Base-by-base conservation (phyloP, 2,888 invertebrate species). In the Drosophila koepferae region DNA sequence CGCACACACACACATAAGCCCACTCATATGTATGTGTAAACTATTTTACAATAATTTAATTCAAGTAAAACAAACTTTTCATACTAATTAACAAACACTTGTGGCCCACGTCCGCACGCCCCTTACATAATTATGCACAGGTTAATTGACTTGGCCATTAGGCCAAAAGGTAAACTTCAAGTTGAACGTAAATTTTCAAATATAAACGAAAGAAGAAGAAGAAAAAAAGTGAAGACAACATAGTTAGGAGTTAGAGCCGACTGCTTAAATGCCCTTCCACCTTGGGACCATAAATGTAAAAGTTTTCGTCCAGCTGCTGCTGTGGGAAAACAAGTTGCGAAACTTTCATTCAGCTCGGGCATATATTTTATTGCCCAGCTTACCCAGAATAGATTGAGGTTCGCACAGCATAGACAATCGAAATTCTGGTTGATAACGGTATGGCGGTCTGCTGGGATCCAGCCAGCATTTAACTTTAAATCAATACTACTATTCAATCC, bases 91-190 rank as follows among this genome's bases (percentile, higher is more conserved):
- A 79, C 66, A 63, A 56, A 49, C 74, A 48, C 46, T 23, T 31
- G 23, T 36, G 8, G 10, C 1, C 16, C 36, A 12, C 18, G 12
- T 2, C n/a, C 20, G 31, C 23, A 40, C 28, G 31, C 20, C 18
- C 31, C 14, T 62, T 49, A 18, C 51, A 46, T 53, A 74, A 62
- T 48, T 63, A 70, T 49, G 53, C 68, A 49, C 23, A 51, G 60
- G 55, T 68, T 74, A 71, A 65, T 71, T 71, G 60, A 60, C 60
- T 74, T 61, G 60, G 59, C 36, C 63, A 78, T 73, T 66, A 66
- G 72, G 16, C 9, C 23, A 54, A 63, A 58, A 61, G 44, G 48
- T 38, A 46, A 20, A 23, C 60, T 61, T 58, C 41, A 58, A 69
- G 41, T 44, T 63, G 20, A n/a, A n/a, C 40, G 8, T 40, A 40